Evolutionary conservation across 2,888 invertebrate genomes (phyloP), one percentile per base, ranked within the genome.

Genomic region (Morpho achilles): DNA sequence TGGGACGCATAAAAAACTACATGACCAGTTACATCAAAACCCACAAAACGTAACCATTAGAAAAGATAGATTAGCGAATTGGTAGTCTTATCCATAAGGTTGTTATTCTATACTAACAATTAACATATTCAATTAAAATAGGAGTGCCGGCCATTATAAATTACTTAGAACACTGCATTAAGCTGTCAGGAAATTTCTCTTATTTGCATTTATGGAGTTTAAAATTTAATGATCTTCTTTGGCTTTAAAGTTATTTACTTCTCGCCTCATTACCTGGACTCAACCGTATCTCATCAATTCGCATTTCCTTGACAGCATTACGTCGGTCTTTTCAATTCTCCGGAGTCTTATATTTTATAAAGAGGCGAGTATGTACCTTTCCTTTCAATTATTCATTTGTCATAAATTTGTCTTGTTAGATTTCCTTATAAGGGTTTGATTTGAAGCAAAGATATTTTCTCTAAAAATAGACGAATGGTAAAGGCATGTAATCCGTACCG

Each of bases 101-200:
- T 16, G 16, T 16, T 32, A 32, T 32, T 32, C 32, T 32, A 5
- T 32, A 32, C 32, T 32, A 32, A 32, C 32, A 32, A 32, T 32
- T 32, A 32, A 32, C 32, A 32, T 32, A 3, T 32, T 32, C 32
- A 32, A 32, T 32, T 32, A 32, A 32, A 32, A 32, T 32, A 32
- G 32, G 32, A 32, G 32, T 32, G 32, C 32, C 32, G 32, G 32
- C 32, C 32, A 32, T 32, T 32, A 32, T 32, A 32, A 32, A 32
- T 32, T 32, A 3, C 32, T 32, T 32, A 32, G 32, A 32, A 32
- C 32, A 32, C 5, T 32, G 32, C 32, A 32, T 45, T 52, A 23
- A n/a, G 50, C n/a, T 51, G 50, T 51, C 43, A 51, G 22, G 9
- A 49, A 49, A 41, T 16, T 50, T 50, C 16, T 8, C 50, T n/a